Evolutionary conservation across 2,113 vertebrate species (phyloP).

Genomic region (Lota lota): DNA sequence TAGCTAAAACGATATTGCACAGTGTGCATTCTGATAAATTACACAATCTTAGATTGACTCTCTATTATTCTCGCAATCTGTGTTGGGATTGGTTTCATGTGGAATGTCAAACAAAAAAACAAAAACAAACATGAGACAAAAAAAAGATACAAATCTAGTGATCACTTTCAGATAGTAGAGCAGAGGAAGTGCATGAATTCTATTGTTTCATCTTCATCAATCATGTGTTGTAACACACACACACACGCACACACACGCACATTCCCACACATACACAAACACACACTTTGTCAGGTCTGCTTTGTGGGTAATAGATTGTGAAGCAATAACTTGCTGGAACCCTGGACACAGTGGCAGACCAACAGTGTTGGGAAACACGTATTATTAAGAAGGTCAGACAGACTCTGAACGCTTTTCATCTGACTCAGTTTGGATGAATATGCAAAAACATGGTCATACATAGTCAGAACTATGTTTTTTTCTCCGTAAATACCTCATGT

Average conservation of each 20-base stretch:
- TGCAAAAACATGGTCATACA: no score
- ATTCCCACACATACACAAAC: slow-evolving; percentile 5
- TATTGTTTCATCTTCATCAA: no score
- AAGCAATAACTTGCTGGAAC: slow-evolving; percentile 39
- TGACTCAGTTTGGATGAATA: not conserved
- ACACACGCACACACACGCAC: slow-evolving; percentile 1
- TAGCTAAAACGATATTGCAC: no score
- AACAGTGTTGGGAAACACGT: slow-evolving; percentile 45
- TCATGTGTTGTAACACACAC: slow-evolving; percentile 1
- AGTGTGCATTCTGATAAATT: no score
- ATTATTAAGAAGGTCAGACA: slow-evolving; percentile 28
- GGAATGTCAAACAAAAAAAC: not conserved
- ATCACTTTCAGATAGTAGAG: no score
- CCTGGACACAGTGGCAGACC: not conserved
- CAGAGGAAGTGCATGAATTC: no score
- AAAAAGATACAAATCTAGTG: no score
- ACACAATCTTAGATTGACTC: no score
- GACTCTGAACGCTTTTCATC: slow-evolving; percentile 19
- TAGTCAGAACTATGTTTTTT: no score
- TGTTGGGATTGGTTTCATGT: not conserved
- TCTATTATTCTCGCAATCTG: not conserved
- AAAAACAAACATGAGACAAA: not conserved
- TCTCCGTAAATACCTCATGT: no score
- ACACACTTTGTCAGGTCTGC: slow-evolving; percentile 26
- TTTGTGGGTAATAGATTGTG: slow-evolving; percentile 37